Base-by-base conservation (phyloP, 92 coral and sea anemone species). In the Heliopora coerulea region DNA sequence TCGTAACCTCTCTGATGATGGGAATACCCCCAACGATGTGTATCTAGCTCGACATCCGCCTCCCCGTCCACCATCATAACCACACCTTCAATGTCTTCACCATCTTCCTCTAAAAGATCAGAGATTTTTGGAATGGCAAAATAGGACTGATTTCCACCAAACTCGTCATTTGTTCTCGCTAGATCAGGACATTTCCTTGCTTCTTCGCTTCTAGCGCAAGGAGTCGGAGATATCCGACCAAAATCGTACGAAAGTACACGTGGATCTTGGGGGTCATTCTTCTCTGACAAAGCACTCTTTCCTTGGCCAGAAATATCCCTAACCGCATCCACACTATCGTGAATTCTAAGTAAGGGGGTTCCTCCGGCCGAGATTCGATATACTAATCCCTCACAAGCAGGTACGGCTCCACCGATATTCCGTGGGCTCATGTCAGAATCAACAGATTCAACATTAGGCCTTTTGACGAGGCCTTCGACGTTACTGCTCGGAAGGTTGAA, bases 21-120 rank as follows among this genome's bases (percentile, higher is more conserved):
- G 64, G 78, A 57, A 35, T 79, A 79, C n/a, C 65, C 62, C 88
- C 85, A 85, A 1, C 82, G 78, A n/a, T 42, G 40, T 0, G 72
- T 39, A 32, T 79, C 79, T 17, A 28, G 54, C 58, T 79, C 80
- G 23, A 19, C 72, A 27, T 66, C 42, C 20, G 37, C 68, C 17
- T 58, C 84, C 23, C 79, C 56, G 41, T 73, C 80, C 28, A 23
- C 65, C 17, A n/a, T 49, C 84, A 73, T 67, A 19, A 70, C 77
- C 77, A 70, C 40, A 3, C 74, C 74, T 8, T 29, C 29, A 44
- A 49, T 70, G 18, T 77, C 86, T 40, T 75, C 82, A 23, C 59
- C 82, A 20, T 75, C 67, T 27, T 54, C 60, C 3, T 66, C 82
- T 26, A 54, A 62, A 41, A 74, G 28, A 57, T 62, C 83, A 12